Percentiles rank a stretch among this genome's conserved stretches.
Evolutionary conservation across 1,140 invertebrate species (phyloP).

Genomic region (Teleopsis dalmanni): DNA sequence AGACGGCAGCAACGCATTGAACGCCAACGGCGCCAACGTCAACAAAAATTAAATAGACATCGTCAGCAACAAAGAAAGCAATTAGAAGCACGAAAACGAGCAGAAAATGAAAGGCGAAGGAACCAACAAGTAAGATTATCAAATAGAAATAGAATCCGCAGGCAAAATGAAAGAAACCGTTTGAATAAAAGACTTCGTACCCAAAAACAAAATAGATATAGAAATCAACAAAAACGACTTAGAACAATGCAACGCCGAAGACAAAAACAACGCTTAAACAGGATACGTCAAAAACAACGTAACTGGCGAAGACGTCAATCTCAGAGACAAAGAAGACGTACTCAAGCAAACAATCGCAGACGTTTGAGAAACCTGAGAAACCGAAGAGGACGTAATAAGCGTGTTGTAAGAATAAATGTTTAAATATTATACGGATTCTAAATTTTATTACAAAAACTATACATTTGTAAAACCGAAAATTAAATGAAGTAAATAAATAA

Average conservation of each 20-base stretch:
- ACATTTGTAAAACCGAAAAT: no score
- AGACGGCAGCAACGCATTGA: slow-evolving; percentile 10
- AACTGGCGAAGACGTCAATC: neutral
- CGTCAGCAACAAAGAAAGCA: neutral
- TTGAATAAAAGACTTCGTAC: neutral
- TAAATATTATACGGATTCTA: no score
- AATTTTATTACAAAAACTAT: no score
- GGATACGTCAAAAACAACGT: neutral
- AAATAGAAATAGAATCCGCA: no score
- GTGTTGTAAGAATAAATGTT: slow-evolving; percentile 3
- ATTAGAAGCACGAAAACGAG: no score
- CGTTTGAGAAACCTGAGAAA: neutral
- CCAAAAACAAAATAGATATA: neutral
- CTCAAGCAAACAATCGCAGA: neutral
- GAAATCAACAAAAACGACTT: neutral
- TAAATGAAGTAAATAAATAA: no score
- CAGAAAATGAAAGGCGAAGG: no score
- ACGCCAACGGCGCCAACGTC: slow-evolving; percentile 16
- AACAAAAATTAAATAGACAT: neutral
- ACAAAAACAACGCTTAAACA: neutral
- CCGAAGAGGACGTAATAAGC: neutral
- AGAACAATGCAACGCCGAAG: neutral
- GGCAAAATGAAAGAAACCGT: neutral
- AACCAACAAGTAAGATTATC: no score
- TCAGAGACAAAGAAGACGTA: neutral